Evolutionary conservation across 2,888 invertebrate genomes (phyloP), one percentile per base, ranked within the genome.

Genomic region (Agrotis puta): DNA sequence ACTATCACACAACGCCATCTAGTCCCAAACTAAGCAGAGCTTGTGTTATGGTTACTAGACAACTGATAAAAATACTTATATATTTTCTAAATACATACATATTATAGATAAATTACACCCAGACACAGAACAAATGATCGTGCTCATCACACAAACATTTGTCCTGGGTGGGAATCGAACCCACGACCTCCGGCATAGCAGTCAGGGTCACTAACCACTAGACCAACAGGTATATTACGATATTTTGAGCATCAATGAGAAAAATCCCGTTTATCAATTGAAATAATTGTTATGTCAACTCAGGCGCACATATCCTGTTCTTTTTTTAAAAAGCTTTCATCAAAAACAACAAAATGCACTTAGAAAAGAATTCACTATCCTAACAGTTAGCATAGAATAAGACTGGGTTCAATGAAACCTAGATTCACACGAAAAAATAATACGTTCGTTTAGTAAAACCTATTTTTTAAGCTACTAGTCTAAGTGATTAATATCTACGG

Each of bases 361-460:
- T 66, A 64, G 56, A 64, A 53, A n/a, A 51, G 11, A 18, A 63
- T 51, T 27, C 51, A 14, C 39, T 58, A 9, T 24, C 27, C 61
- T 62, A 66, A 80, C 81, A 67, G 64, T 64, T 63, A 14, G 22
- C 24, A 20, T 43, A 33, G n/a, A 64, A 57, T 18, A 57, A 59
- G 43, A 48, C 18, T 5, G 62, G 39, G 81, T 81, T 79, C 77
- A 79, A 81, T 27, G 81, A 33, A 77, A 22, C 54, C 69, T 65
- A 2, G 13, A 43, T 81, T 79, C 79, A 66, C 79, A 81, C 77
- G 72, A 64, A 45, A 47, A 75, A 75, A 79, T 67, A 66, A 70
- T 76, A 53, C 54, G 64, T 68, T 48, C 63, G 67, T 71, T 71
- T 71, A 64, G 27, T 11, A 24, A 74, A 78, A 74, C 59, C 80